These are phyloP conservation scores for Mionectes olivaceus DNA, from an alignment of 2,797 vertebrate species.

Conservation along the genomic window DNA sequence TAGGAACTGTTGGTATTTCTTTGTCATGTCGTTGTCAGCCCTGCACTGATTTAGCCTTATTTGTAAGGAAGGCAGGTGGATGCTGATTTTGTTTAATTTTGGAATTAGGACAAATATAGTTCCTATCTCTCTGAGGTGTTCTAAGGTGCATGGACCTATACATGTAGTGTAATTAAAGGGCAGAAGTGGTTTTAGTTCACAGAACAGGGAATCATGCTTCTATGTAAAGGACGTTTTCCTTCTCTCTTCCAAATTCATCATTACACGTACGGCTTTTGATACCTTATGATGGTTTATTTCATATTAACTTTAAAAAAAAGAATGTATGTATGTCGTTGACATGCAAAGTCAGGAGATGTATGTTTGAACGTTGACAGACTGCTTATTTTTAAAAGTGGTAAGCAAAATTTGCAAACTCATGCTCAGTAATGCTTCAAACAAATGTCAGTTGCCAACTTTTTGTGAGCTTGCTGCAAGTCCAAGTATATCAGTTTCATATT, in stretches of 20 bases:
- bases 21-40: not conserved
- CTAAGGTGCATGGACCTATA: not conserved
- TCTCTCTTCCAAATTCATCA: not conserved
- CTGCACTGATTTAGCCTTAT: not conserved
- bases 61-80: not conserved
- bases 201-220: not conserved
- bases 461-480: not conserved
- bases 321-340: not conserved
- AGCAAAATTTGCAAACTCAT: not conserved
- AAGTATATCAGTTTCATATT: not conserved
- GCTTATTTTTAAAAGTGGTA: not conserved
- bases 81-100: not conserved
- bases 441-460: not conserved
- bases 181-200: not conserved
- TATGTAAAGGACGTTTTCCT: not conserved
- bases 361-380: not conserved
- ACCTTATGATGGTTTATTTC: not conserved
- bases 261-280: not conserved
- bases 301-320: not conserved
- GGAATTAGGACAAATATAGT: not conserved
- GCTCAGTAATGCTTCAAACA: not conserved
- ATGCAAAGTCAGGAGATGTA: not conserved
- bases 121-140: not conserved
- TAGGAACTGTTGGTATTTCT: not conserved
- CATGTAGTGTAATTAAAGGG: not conserved